These are phyloP conservation scores for Plumapathes pennacea DNA, from an alignment of 92 coral and sea anemone genomes.

Conservation along the genomic window DNA sequence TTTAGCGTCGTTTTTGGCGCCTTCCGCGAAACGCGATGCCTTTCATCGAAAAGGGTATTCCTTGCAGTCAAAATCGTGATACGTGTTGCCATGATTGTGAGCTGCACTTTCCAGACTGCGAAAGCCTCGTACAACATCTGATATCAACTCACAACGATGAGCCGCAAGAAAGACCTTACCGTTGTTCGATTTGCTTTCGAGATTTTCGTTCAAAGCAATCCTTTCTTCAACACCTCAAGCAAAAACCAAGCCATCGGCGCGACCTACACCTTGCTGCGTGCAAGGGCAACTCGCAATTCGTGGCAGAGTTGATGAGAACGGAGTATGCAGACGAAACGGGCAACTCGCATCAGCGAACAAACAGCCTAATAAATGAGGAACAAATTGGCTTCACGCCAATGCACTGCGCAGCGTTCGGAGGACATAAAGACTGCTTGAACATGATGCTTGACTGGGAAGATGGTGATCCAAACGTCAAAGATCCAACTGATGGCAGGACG, in stretches of 20 bases:
- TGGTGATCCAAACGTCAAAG: constrained; percentile 58
- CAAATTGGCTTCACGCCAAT: constrained; percentile 66
- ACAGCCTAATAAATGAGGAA: too few relatives aligned
- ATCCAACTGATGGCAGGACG: constrained; percentile 54
- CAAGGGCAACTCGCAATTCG: constrained; percentile 43
- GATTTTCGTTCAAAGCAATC: constrained; percentile 12
- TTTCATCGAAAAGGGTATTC: constrained; percentile 17
- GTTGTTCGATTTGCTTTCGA: constrained; percentile 30
- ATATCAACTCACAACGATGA: constrained; percentile 8
- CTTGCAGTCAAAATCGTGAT: constrained; percentile 43
- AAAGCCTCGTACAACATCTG: constrained; percentile 24
- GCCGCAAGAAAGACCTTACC: not conserved
- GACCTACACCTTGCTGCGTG: constrained; percentile 74
- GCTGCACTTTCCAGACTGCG: constrained; percentile 22
- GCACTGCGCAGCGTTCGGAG: constrained; percentile 80
- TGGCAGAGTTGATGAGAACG: constrained; percentile 30
- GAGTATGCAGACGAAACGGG: constrained; percentile 49
- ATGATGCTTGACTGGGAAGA: constrained; percentile 69
- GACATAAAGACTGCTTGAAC: constrained; percentile 52
- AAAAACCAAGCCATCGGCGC: constrained; percentile 37
- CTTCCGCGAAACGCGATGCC: too few relatives aligned
- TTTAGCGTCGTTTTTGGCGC: too few relatives aligned
- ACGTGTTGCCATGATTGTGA: constrained; percentile 30
- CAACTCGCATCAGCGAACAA: constrained; percentile 37
- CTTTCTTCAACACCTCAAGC: constrained; percentile 51